Conservation (phyloP, 1,140 invertebrate genomes). For the Drosophila triauraria region DNA sequence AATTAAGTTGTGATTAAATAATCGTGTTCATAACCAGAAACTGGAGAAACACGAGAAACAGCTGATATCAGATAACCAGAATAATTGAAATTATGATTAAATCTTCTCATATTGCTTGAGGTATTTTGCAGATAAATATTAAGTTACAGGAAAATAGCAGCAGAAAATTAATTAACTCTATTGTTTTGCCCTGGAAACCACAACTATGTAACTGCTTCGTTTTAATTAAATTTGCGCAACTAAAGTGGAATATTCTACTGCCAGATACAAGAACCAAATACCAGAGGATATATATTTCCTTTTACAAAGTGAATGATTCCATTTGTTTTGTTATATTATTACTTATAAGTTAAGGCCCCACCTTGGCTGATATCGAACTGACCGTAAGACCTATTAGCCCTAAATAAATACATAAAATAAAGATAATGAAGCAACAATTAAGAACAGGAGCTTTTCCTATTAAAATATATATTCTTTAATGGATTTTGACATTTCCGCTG, state of each 20-base stretch:
- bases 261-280: neutral
- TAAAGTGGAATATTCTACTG: neutral
- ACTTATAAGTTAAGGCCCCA: too few relatives aligned
- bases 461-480: too few relatives aligned
- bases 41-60: too few relatives aligned
- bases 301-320: too few relatives aligned
- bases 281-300: too few relatives aligned
- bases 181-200: neutral
- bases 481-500: neutral
- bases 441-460: too few relatives aligned
- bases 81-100: slow-evolving; percentile 7
- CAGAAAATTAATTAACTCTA: slow-evolving; percentile 5
- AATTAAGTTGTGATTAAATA: slow-evolving; percentile 13
- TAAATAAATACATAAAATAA: too few relatives aligned
- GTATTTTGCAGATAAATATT: slow-evolving; percentile 3
- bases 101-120: neutral
- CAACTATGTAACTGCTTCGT: neutral
- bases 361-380: too few relatives aligned
- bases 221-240: neutral
- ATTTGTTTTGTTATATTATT: too few relatives aligned
- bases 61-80: neutral
- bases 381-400: too few relatives aligned
- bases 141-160: neutral
- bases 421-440: too few relatives aligned
- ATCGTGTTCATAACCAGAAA: slow-evolving; percentile 12